Evolutionary conservation across 2,113 vertebrate genomes (phyloP).

Genomic region (Conger conger): DNA sequence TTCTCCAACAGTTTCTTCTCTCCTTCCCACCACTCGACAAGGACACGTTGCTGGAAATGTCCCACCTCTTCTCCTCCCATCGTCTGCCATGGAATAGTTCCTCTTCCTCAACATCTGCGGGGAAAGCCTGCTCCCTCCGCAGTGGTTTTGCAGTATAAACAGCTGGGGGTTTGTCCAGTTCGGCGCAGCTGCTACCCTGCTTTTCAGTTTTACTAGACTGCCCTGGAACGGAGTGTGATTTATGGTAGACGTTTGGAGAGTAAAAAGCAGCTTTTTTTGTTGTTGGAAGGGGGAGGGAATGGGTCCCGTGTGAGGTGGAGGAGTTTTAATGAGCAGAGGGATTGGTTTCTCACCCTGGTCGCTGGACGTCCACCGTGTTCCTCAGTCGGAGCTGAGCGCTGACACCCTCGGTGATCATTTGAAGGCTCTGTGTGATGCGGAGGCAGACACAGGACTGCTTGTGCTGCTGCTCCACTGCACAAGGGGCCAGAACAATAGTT

Average conservation of each 20-base stretch:
- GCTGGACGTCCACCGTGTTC: neutral
- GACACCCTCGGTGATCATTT: neutral
- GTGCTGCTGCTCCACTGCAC: neutral
- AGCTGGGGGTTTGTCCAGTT: conserved; percentile 8
- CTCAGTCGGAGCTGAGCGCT: neutral
- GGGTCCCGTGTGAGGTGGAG: neutral
- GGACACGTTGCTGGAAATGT: neutral
- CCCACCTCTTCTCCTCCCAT: neutral
- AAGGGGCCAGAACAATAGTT: neutral
- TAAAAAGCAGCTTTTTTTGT: neutral
- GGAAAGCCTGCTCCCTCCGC: neutral
- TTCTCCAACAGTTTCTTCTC: neutral
- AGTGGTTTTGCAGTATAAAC: neutral
- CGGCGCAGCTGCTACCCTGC: neutral
- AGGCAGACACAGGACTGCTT: neutral
- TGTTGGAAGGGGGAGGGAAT: neutral
- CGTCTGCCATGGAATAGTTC: neutral
- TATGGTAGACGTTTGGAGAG: neutral
- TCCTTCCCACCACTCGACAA: neutral
- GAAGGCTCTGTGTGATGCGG: neutral
- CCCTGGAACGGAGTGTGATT: neutral
- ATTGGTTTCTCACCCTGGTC: neutral
- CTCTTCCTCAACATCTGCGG: neutral
- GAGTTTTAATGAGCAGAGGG: neutral
- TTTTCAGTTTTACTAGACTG: neutral